Evolutionary conservation across 2,113 vertebrate species (phyloP), one percentile per base, ranked within the genome.

Genomic region (Ancistrus triradiatus): DNA sequence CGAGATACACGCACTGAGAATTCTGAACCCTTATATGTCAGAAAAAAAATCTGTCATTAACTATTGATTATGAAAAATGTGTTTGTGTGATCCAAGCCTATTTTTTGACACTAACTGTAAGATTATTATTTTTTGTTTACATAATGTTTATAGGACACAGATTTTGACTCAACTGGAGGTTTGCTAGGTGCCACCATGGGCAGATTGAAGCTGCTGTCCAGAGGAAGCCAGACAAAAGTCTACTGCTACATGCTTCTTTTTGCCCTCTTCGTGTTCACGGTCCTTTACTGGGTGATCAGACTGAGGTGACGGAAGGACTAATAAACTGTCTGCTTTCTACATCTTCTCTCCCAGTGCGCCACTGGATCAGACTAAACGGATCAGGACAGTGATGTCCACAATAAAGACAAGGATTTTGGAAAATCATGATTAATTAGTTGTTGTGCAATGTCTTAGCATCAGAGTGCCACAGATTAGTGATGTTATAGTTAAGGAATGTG

Each of bases 191-290:
- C 91, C 49, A 98, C 96, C 22, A 92, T 98, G 58, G 91, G 91
- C 79, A 86, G 90, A 81, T 85, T 99, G 53, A 96, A 94, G 80
- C 79, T 79, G 15, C 86, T 99, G 43, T 94, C 96, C 75, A 88
- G 90, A 81, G 96, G 96, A 75, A 99, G 95, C 78, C 95, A 98
- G 74, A 89, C 94, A 48, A 95, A 91, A 71, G 78, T 99, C 1
- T 75, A 95, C 44, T 93, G 91, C 85, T 98, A 98, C 79, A 90
- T 99, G 93, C 87, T 96, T 79, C 86, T 98, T 7, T 99, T 99
- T 70, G 87, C 92, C 15, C 59, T 92, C 2, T 97, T 99, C 51
- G 94, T 98, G 13, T 97, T 99, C 78, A 92, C 95, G 65, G 84
- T 99, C 59, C 90, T 95, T 74, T 99, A 98, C 75, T 98, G 95